Base-by-base conservation (phyloP, 1,140 invertebrate genomes). In the Micrasema longulum region DNA sequence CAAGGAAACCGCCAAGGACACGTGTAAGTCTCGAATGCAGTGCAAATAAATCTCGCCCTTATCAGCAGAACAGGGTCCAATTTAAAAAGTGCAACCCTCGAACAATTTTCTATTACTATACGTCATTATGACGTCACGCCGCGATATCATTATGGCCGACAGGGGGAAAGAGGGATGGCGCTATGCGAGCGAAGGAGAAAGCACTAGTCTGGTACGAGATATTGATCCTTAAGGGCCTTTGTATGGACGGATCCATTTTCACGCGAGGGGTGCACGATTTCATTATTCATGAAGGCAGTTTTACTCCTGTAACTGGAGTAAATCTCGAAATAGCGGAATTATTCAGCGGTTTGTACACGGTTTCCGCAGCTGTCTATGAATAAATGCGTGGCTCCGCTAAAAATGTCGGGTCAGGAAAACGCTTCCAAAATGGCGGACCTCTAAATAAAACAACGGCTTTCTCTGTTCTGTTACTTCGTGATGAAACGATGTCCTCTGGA, bases 41-140 rank as follows among this genome's bases (percentile, higher is more conserved):
- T 23, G 64, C 65, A 62, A 5, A 52, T 48, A 41, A 72, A 67
- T 60, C 16, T 68, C 12, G 47, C 14, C 71, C 71, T 62, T 68
- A 72, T 47, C 38, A 64, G 31, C 45, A 38, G 12, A 22, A 53
- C 45, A 31, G 26, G 26, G 26, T 31, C 7, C 26, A 31, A 31
- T 31, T 31, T 31, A 52, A 12, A 65, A 53, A 20, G 52, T 55
- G 69, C 69, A 64, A 16, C 50, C 50, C 18, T 14, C 52, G 35
- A 36, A 38, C 22, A 14, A 45, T 63, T 35, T 70, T 43, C 50
- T 45, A 12, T 43, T 41, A 45, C 47, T 16, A 66, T 72, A 75
- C 66, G 74, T 75, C 74, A 75, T 74, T 66, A 47, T 72, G 74
- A 75, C 74, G 74, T 75, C 74, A 75, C 69, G 66, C 43, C 14